A percentile compares a stretch with the other conserved stretches of the same genome.
phyloP scores from a whole-genome alignment of 1,140 invertebrate genomes.

The Lanistes nyassanus region DNA sequence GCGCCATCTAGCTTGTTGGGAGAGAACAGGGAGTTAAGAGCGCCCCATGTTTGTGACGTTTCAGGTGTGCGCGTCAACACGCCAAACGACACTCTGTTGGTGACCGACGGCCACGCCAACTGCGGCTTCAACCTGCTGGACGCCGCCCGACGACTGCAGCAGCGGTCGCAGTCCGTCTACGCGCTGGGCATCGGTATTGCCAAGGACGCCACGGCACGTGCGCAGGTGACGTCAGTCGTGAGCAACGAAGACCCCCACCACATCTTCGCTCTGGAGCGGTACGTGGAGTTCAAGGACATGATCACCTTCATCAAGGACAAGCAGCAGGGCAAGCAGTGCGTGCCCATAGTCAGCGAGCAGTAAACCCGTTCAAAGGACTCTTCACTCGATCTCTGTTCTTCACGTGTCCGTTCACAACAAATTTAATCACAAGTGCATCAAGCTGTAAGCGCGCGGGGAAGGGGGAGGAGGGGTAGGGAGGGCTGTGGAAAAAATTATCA shows the following conservation, averaged over 20 bases:
- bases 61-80: conserved; percentile 22
- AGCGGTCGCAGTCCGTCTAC: conserved; percentile 5
- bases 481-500: too few relatives aligned
- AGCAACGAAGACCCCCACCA: conserved; percentile 17
- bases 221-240: conserved; percentile 27
- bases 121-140: conserved; percentile 20
- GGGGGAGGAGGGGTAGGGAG: too few relatives aligned
- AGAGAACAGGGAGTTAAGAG: too few relatives aligned
- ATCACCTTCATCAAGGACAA: conserved; percentile 19
- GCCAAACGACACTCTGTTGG: conserved; percentile 24
- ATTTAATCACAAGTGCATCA: too few relatives aligned
- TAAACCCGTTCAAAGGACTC: too few relatives aligned
- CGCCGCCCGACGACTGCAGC: neutral
- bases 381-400: too few relatives aligned
- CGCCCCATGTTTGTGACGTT: neutral
- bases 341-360: conserved; percentile 7
- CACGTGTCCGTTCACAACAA: too few relatives aligned
- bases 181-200: conserved; percentile 29
- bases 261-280: conserved; percentile 25
- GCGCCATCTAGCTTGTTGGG: too few relatives aligned
- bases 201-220: conserved; percentile 8
- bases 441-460: too few relatives aligned
- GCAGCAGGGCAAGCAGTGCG: neutral
- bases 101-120: conserved; percentile 30
- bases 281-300: conserved; percentile 27